These are phyloP conservation scores for Tachypleus tridentatus DNA, from an alignment of 1,140 invertebrate species.

Conservation along the genomic window DNA sequence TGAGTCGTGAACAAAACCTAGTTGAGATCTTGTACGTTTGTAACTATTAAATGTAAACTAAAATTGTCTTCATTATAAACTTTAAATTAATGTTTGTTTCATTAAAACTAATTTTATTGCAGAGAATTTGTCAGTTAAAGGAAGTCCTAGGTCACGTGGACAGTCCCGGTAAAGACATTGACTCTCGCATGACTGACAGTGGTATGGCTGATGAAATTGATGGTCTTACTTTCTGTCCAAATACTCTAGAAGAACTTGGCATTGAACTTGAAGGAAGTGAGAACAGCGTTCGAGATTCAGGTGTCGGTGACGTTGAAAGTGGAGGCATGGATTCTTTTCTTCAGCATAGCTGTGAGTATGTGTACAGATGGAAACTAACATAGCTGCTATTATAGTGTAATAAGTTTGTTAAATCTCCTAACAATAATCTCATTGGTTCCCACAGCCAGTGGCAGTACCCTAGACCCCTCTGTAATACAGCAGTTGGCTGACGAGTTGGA, in stretches of 20 bases:
- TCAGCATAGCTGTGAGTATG: no score
- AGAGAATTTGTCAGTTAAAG: slow-evolving; percentile 18
- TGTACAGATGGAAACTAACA: no score
- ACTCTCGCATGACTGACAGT: slow-evolving; percentile 14
- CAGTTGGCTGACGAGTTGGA: slow-evolving; percentile 52
- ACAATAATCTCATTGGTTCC: background rate
- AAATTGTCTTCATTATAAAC: background rate
- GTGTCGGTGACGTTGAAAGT: background rate
- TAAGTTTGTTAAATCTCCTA: no score
- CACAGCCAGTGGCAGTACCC: background rate
- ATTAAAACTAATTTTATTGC: slow-evolving; percentile 5
- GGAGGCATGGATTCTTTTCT: background rate
- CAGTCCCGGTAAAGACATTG: slow-evolving; percentile 19
- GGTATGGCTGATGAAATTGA: slow-evolving; percentile 6
- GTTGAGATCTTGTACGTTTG: no score
- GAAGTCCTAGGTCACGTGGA: slow-evolving; percentile 13
- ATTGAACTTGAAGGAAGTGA: background rate
- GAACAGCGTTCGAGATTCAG: slow-evolving; percentile 5
- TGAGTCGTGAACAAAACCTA: no score
- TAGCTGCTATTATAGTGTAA: no score
- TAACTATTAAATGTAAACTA: no score
- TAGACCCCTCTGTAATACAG: slow-evolving; percentile 6
- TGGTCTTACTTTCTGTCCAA: no score
- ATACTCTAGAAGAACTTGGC: background rate
- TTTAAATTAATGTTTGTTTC: background rate